Evolutionary conservation across 2,888 invertebrate genomes (phyloP).

Genomic region (Chouioia cunea): DNA sequence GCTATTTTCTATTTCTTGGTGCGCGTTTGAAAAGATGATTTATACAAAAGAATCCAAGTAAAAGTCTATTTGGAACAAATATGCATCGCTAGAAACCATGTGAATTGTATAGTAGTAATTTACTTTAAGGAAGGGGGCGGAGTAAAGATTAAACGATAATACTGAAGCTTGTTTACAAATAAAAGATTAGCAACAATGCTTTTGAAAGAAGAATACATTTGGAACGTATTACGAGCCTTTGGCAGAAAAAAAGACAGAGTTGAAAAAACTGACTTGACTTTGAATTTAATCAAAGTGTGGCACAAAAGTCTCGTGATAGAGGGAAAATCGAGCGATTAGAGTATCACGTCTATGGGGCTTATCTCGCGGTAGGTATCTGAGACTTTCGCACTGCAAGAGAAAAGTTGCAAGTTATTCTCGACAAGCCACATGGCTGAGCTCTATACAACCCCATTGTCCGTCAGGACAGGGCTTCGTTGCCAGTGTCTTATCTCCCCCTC

Average conservation of each 20-base stretch:
- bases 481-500: slow-evolving; percentile 37
- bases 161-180: too few species aligned
- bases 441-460: slow-evolving; percentile 35
- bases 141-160: too few species aligned
- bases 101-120: too few species aligned
- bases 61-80: too few species aligned
- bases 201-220: neutral
- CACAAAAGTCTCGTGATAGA: neutral
- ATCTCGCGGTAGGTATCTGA: slow-evolving; percentile 30
- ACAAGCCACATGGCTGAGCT: neutral
- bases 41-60: too few species aligned
- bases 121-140: too few species aligned
- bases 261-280: neutral
- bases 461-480: slow-evolving; percentile 32
- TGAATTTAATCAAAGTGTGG: slow-evolving; percentile 14
- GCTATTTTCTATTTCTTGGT: too few species aligned
- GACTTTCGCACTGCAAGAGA: slow-evolving; percentile 11
- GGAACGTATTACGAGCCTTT: neutral
- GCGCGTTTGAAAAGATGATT: too few species aligned
- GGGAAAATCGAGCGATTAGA: slow-evolving; percentile 37
- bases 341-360: slow-evolving; percentile 42
- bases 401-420: neutral
- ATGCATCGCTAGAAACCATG: too few species aligned
- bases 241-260: neutral
- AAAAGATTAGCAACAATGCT: too few species aligned